Evolutionary conservation across 2,113 vertebrate genomes (phyloP), one percentile per base, ranked within the genome.

Genomic region (Trinectes maculatus): DNA sequence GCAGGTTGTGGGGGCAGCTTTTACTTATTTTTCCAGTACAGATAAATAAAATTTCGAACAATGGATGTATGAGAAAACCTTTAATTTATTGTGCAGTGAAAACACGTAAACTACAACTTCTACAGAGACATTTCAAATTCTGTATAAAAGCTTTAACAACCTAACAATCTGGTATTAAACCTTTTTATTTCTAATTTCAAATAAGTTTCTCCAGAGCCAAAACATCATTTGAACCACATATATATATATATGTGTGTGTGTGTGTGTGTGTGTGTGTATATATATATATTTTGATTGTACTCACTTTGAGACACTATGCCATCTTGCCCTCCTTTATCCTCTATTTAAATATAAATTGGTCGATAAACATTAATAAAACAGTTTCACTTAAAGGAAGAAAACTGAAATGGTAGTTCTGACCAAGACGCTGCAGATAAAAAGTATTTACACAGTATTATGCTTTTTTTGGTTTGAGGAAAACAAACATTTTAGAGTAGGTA

Each of bases 381-480:
- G 47, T 42, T 25, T 26, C 4, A 56, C 28, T 43, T 51, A n/a
- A 53, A 26, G 0, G 16, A 58, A 71, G 70, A 40, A 64, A 47
- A 25, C 44, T 64, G 60, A 66, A 53, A 76, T 26, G 18, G 29
- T 52, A 22, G 46, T 46, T 61, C 34, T 24, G 22, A 78, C 19
- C 18, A 63, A 77, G 58, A 81, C 60, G 79, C 60, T 69, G 70
- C 48, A 44, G 54, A 75, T n/a, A 22, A 75, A 29, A 33, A 79
- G 22, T 88, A 91, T 89, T 86, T 87, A 91, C 89, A 89, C 34
- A 40, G 64, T 36, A n/a, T 42, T 40, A 73, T n/a, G 16, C 33
- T 44, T 2, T 44, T 44, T 42, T 9, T 5, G 4, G 29, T 42
- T 19, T 47, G 3, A 10, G 10, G 40, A 15, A 25, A 10, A 21